phyloP scores from a whole-genome alignment of 2,888 invertebrate species.

The Ctenicera cuprea region DNA sequence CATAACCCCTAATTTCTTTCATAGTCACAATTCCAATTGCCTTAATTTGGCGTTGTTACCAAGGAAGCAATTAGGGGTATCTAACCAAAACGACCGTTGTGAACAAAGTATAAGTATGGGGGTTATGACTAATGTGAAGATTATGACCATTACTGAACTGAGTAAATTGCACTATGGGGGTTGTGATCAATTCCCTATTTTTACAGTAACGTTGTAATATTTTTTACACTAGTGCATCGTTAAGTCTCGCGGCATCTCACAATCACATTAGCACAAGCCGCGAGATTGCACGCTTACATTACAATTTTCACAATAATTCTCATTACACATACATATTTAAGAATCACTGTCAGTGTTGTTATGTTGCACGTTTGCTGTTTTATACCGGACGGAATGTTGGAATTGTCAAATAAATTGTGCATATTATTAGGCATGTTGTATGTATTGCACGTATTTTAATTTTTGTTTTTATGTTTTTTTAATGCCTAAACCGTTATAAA shows the following conservation, averaged over 20 bases:
- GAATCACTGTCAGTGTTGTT: slow-evolving; percentile 23
- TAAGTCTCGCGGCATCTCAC: slow-evolving; percentile 9
- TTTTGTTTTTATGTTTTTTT: slow-evolving; percentile 6
- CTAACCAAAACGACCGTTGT: no score
- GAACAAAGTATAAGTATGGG: no score
- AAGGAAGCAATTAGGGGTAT: no score
- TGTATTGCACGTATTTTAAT: not conserved
- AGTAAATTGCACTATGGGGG: no score
- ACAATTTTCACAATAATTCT: not conserved
- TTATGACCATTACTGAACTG: not conserved
- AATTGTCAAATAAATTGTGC: not conserved
- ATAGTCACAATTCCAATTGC: no score
- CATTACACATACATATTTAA: not conserved
- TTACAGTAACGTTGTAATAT: not conserved
- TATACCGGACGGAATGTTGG: not conserved
- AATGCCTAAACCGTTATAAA: not conserved
- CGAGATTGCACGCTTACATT: slow-evolving; percentile 23
- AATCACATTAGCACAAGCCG: slow-evolving; percentile 14
- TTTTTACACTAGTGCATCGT: not conserved
- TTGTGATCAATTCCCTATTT: not conserved
- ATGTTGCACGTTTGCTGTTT: slow-evolving; percentile 26
- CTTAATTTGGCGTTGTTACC: no score
- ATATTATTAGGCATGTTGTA: slow-evolving; percentile 7
- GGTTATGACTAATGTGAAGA: no score
- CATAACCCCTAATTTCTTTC: no score